A percentile compares a stretch with the other conserved stretches of the same genome.
These are phyloP conservation scores for Holacanthus passer DNA, from an alignment of 2,113 vertebrate genomes.

Conservation along the genomic window DNA sequence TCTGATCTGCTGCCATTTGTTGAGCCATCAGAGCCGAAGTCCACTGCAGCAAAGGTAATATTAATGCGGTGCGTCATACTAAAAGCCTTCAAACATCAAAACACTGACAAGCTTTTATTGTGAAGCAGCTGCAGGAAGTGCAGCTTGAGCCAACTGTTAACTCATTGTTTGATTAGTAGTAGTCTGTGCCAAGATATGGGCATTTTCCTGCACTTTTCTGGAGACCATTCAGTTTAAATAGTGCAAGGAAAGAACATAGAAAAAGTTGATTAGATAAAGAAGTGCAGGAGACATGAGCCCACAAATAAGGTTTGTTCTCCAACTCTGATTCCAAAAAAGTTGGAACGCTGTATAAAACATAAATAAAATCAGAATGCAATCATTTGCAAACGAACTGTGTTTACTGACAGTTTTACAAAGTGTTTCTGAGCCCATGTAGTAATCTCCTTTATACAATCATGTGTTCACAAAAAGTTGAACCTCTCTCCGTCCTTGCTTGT, in stretches of 20 bases:
- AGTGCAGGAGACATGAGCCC: background rate
- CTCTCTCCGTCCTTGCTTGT: too few relatives aligned
- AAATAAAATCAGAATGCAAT: too few relatives aligned
- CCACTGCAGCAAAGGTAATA: background rate
- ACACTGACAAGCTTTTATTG: conserved; percentile 17
- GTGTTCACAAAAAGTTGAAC: too few relatives aligned
- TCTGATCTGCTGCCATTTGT: background rate
- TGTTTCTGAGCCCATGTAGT: too few relatives aligned
- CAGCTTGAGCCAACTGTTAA: background rate
- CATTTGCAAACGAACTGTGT: too few relatives aligned
- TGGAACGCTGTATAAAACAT: too few relatives aligned
- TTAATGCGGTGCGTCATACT: background rate
- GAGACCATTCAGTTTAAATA: background rate
- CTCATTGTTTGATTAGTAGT: background rate
- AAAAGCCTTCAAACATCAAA: background rate
- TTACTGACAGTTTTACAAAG: too few relatives aligned
- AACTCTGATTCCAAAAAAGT: too few relatives aligned
- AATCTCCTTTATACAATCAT: too few relatives aligned
- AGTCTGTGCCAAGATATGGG: background rate
- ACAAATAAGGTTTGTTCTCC: background rate
- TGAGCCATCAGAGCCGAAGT: background rate
- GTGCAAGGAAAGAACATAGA: background rate
- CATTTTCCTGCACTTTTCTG: background rate
- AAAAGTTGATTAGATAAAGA: background rate
- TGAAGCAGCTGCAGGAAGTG: conserved; percentile 27